phyloP scores from a whole-genome alignment of 2,888 invertebrate genomes.

The Lepidochrysops patricia region DNA sequence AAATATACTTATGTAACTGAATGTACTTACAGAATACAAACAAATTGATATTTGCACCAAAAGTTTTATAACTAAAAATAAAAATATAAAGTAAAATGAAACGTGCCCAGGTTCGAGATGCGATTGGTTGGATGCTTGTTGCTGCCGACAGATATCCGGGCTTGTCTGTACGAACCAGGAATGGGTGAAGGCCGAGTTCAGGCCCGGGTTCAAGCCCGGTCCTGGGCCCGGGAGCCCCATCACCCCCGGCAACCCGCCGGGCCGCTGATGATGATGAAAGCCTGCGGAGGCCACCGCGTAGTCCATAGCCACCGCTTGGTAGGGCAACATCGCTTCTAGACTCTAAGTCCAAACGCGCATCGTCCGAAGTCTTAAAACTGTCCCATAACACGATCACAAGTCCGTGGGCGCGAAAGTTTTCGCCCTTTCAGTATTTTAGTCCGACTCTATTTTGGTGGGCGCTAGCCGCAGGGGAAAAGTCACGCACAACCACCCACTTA shows the following conservation, averaged over 20 bases:
- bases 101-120: constrained; percentile 95
- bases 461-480: constrained; percentile 71
- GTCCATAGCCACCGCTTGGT: constrained; percentile 92
- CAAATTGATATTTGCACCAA: background rate
- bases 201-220: constrained; percentile 63
- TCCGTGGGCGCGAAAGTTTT: constrained; percentile 24
- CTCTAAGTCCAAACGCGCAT: constrained; percentile 10
- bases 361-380: constrained; percentile 17
- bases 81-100: constrained; percentile 73
- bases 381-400: constrained; percentile 28
- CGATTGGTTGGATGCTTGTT: constrained; percentile 81
- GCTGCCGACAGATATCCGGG: constrained; percentile 93
- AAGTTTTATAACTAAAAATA: constrained; percentile 41
- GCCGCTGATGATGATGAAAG: constrained; percentile 69
- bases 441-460: constrained; percentile 49
- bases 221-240: constrained; percentile 74
- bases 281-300: constrained; percentile 78
- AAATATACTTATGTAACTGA: background rate
- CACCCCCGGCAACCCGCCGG: constrained; percentile 68
- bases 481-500: constrained; percentile 74
- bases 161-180: constrained; percentile 94
- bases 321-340: constrained; percentile 80
- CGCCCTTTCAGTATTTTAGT: constrained; percentile 49
- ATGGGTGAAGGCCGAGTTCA: constrained; percentile 89
- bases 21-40: background rate